A percentile compares a stretch with the other conserved stretches of the same genome.
Conservation (phyloP, 2,113 vertebrate species). For the Ageneiosus marmoratus region DNA sequence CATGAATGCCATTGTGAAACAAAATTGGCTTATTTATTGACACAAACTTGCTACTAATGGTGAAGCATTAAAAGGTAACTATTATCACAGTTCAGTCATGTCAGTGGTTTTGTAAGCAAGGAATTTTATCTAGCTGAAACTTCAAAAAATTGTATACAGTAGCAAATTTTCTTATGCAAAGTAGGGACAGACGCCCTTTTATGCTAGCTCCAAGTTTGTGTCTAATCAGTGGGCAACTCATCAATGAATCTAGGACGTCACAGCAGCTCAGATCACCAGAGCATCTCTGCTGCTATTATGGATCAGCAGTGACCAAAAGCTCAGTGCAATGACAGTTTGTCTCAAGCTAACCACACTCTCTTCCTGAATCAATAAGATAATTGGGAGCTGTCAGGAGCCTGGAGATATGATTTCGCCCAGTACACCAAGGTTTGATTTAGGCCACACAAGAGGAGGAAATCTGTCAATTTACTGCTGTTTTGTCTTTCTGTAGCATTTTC, state of each 20-base stretch:
- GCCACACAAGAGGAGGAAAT: constrained; percentile 23
- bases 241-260: constrained; percentile 16
- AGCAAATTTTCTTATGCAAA: not conserved
- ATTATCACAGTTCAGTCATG: too few relatives aligned
- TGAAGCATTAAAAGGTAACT: not conserved
- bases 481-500: constrained; percentile 36
- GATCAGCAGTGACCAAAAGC: constrained; percentile 48
- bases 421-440: constrained; percentile 39
- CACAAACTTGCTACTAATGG: not conserved
- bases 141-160: not conserved
- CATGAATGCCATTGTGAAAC: not conserved
- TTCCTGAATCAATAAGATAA: constrained; percentile 47
- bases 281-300: constrained; percentile 28
- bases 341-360: constrained; percentile 45
- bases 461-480: constrained; percentile 42
- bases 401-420: constrained; percentile 46
- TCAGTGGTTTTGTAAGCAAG: not conserved
- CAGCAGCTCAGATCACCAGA: not conserved
- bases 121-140: not conserved
- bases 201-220: constrained; percentile 24
- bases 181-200: constrained; percentile 9
- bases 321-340: constrained; percentile 45
- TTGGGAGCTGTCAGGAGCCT: constrained; percentile 49
- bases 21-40: not conserved
- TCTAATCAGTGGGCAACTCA: constrained; percentile 44